phyloP scores from a whole-genome alignment of 2,113 vertebrate species.

The Clarias batrachus region DNA sequence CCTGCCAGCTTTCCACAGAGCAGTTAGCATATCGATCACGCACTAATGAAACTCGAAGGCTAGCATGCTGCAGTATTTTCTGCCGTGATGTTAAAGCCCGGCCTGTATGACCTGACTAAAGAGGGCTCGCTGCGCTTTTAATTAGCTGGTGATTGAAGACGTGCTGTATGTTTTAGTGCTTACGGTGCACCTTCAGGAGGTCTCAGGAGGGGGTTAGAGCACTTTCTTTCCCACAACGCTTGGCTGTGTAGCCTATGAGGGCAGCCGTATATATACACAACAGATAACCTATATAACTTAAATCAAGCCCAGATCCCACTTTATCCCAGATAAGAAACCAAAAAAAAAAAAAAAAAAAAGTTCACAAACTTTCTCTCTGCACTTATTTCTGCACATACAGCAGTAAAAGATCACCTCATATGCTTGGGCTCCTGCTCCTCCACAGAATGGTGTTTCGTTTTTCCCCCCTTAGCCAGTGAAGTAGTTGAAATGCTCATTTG shows the following conservation, averaged over 20 bases:
- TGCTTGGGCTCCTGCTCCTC: neutral
- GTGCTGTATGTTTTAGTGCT: constrained; percentile 2
- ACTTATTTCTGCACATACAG: neutral
- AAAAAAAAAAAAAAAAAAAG: no score
- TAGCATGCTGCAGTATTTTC: constrained; percentile 11
- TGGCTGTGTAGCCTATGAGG: neutral
- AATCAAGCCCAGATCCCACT: neutral
- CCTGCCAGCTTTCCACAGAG: constrained; percentile 22
- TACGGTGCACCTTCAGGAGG: neutral
- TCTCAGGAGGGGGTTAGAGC: neutral
- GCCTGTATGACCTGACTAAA: neutral
- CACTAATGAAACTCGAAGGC: constrained; percentile 24
- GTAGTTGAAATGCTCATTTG: neutral
- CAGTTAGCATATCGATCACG: constrained; percentile 36
- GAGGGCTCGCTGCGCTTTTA: neutral
- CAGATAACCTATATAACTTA: neutral
- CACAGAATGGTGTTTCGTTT: neutral
- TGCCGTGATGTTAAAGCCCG: neutral
- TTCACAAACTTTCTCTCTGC: neutral
- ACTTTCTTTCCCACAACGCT: neutral
- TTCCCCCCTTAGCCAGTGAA: neutral
- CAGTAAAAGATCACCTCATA: neutral
- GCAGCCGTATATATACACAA: neutral
- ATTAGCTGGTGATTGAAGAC: constrained; percentile 25
- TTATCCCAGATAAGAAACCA: neutral